Base-by-base conservation (phyloP, 1,140 invertebrate species). In the Drosophila dunni region DNA sequence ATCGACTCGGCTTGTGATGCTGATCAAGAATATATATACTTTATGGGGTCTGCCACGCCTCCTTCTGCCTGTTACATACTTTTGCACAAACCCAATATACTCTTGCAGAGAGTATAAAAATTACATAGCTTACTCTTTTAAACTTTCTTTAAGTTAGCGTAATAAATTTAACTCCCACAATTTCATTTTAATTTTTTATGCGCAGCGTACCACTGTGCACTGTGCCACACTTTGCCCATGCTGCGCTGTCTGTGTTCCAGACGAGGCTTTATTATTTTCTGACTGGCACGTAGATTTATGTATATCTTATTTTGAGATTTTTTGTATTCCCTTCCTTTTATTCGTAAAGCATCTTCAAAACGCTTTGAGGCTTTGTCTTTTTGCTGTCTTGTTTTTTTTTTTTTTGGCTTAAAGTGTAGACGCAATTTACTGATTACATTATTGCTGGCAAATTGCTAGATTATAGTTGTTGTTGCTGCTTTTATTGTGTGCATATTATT, bases 381-480 rank as follows among this genome's bases (percentile, higher is more conserved):
- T 62, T 46, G 1, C 34, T 10, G 42, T 42, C 11, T 54, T 51
- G 44, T 6, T 50, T 73, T 73, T 74, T 79, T 56, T n/a, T 66
- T 68, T 73, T 74, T 79, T 56, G 57, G 11, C 58, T 42, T 42
- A 82, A 61, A 85, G 75, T 85, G 81, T 83, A 88, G 83, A 83
- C 77, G 84, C 73, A 88, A 88, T 86, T 83, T 86, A 74, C 83
- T 88, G 83, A 88, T 88, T 88, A 89, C 78, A 89, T 84, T 89
- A 89, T 89, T 78, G 78, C 84, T 64, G 71, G 85, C 75, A 89
- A 89, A 89, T 89, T 89, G 86, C 78, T 85, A 88, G 85, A 89
- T 89, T 85, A 81, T 79, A 73, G 72, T 86, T 72, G 53, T 63
- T 82, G 51, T 71, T 75, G 38, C 50, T 51, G 38, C 6, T 29